Percentiles rank a stretch among this genome's conserved stretches.
These are phyloP conservation scores for Austrolebias charrua DNA, from an alignment of 2,797 vertebrate species.

Conservation along the genomic window DNA sequence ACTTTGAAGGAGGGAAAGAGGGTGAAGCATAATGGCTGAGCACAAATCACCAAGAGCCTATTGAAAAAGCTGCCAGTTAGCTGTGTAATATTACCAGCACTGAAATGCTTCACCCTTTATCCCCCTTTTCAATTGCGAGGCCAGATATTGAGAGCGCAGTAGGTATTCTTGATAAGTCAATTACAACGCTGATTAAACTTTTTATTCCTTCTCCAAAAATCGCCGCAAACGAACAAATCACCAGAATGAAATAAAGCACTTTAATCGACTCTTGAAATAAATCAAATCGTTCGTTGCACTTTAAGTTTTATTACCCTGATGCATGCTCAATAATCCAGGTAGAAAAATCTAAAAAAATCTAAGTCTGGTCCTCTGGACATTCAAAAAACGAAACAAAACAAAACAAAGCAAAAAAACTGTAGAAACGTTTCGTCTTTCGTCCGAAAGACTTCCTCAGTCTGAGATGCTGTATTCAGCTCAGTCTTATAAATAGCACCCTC, in stretches of 20 bases:
- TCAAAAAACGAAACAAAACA: no score
- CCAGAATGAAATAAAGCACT: conserved; percentile 33
- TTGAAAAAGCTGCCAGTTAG: conserved; percentile 68
- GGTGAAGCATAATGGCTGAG: conserved; percentile 55
- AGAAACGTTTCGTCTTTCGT: no score
- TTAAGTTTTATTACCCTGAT: conserved; percentile 5
- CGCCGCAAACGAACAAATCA: conserved; percentile 31
- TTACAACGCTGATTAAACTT: conserved; percentile 56
- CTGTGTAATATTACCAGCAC: conserved; percentile 59
- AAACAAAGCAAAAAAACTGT: no score
- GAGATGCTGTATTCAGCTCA: no score
- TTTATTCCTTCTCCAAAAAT: conserved; percentile 42
- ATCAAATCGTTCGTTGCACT: neutral
- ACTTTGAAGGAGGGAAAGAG: conserved; percentile 46
- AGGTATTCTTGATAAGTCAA: conserved; percentile 63
- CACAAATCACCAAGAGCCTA: conserved; percentile 65
- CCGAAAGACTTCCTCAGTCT: no score
- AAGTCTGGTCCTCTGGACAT: no score
- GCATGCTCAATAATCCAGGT: no score
- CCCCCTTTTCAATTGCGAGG: conserved; percentile 57
- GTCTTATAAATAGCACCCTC: no score
- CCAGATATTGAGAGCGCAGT: conserved; percentile 45
- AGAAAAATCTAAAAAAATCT: no score
- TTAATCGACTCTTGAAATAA: conserved; percentile 3
- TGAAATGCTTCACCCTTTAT: conserved; percentile 58